A percentile compares a stretch with the other conserved stretches of the same genome.
Evolutionary conservation across 1,140 invertebrate species (phyloP).

Genomic region (Caerostris extrusa): DNA sequence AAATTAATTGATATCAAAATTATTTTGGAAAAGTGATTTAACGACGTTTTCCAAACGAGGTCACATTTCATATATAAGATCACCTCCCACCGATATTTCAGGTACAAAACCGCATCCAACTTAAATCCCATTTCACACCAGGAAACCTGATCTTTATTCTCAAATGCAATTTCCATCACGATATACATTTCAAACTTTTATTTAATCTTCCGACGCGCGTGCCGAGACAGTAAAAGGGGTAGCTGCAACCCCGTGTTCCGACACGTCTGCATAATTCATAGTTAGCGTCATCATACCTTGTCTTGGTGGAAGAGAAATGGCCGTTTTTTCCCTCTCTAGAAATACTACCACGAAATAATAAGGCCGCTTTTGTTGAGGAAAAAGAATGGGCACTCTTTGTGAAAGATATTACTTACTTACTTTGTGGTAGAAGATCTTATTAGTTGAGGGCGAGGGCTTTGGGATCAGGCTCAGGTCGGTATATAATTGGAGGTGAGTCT

Average conservation of each 20-base stretch:
- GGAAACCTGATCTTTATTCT: neutral
- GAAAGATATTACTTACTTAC: neutral
- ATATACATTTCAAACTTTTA: conserved; percentile 22
- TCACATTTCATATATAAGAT: no score
- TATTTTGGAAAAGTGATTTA: no score
- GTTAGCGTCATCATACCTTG: conserved; percentile 30
- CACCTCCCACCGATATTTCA: no score
- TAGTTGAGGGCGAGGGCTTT: neutral
- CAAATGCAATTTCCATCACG: neutral
- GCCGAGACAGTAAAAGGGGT: neutral
- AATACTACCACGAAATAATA: conserved; percentile 2
- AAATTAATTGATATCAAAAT: no score
- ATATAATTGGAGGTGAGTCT: neutral
- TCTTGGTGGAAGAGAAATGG: neutral
- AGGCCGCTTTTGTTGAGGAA: neutral
- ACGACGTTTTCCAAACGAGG: no score
- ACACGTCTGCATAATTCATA: conserved; percentile 21
- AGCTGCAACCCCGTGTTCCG: neutral
- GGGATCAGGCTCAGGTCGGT: neutral
- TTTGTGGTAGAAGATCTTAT: neutral
- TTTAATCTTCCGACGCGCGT: neutral
- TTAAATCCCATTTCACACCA: no score
- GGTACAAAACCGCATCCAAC: no score
- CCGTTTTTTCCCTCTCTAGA: neutral
- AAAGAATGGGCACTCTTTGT: neutral